Conservation (phyloP, 2,113 vertebrate species). For the Urocitellus parryii region DNA sequence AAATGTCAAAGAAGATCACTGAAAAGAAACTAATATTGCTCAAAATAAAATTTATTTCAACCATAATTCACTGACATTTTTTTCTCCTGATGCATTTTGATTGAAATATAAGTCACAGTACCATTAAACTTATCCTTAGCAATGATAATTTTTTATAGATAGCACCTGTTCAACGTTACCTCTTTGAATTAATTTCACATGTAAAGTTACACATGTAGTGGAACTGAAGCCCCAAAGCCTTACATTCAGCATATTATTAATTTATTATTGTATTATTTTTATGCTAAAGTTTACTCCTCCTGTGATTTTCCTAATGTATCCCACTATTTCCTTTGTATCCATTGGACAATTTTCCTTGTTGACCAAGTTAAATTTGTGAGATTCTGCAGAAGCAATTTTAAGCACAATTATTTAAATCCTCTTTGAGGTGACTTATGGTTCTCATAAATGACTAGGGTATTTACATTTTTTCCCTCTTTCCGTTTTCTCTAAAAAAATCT, state of each 20-base stretch:
- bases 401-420: background rate
- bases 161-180: background rate
- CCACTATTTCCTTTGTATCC: background rate
- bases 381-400: background rate
- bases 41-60: slow-evolving; percentile 77
- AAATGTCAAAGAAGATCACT: slow-evolving; percentile 77
- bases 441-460: background rate
- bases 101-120: slow-evolving; percentile 61
- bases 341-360: background rate
- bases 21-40: slow-evolving; percentile 78
- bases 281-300: slow-evolving; percentile 8
- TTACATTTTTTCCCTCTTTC: background rate
- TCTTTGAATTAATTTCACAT: slow-evolving; percentile 40
- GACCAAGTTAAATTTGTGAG: background rate
- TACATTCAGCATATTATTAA: background rate
- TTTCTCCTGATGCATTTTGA: slow-evolving; percentile 52
- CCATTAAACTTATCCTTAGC: slow-evolving; percentile 51
- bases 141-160: slow-evolving; percentile 47
- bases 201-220: background rate
- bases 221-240: background rate
- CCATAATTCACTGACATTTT: slow-evolving; percentile 60
- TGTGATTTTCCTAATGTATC: background rate
- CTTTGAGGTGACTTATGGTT: background rate
- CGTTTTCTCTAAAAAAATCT: background rate
- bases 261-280: slow-evolving; percentile 19